Evolutionary conservation across 2,888 invertebrate genomes (phyloP).

Genomic region (Nineta flava): DNA sequence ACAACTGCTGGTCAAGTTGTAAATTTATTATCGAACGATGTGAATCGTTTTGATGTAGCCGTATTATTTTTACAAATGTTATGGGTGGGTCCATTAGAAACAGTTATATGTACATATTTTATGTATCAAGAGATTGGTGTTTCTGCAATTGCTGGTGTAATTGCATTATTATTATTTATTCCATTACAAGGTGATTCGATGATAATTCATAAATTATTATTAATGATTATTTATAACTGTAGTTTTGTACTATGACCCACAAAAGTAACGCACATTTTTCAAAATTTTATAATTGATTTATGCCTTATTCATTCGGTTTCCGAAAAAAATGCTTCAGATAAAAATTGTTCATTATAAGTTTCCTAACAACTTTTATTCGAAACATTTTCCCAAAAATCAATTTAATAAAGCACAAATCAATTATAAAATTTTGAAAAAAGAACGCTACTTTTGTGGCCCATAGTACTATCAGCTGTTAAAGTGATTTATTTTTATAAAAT

Average conservation of each 20-base stretch:
- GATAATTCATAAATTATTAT: neutral
- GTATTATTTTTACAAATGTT: conserved; percentile 79
- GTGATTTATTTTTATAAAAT: too few relatives aligned
- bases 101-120: conserved; percentile 54
- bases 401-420: too few relatives aligned
- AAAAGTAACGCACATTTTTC: too few relatives aligned
- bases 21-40: conserved; percentile 91
- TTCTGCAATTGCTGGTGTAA: conserved; percentile 53
- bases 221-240: neutral
- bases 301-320: too few relatives aligned
- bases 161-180: conserved; percentile 52
- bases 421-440: too few relatives aligned
- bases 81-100: conserved; percentile 77
- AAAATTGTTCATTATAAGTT: too few relatives aligned
- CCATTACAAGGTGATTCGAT: conserved; percentile 50
- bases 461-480: neutral
- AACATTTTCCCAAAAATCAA: too few relatives aligned
- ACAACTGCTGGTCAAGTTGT: conserved; percentile 65
- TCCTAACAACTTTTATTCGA: too few relatives aligned
- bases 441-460: neutral
- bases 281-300: too few relatives aligned
- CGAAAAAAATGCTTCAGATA: too few relatives aligned
- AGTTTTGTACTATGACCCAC: conserved; percentile 23
- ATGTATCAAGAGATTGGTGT: conserved; percentile 41
- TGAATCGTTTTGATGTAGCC: conserved; percentile 81